A percentile compares a stretch with the other conserved stretches of the same genome.
These are phyloP conservation scores for Drosophila albomicans DNA, from an alignment of 1,140 invertebrate genomes.

Conservation along the genomic window DNA sequence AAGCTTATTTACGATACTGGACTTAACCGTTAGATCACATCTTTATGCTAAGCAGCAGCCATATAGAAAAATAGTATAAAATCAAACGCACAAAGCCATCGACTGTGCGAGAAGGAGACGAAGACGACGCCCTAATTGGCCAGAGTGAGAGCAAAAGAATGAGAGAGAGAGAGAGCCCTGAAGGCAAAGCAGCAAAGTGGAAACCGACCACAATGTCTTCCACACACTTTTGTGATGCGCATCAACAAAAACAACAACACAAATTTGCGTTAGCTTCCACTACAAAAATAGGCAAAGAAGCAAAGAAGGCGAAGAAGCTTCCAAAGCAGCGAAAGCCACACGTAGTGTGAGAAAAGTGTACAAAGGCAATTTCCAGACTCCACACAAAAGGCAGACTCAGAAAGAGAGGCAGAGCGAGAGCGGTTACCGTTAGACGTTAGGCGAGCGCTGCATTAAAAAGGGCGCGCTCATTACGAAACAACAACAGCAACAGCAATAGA, in stretches of 20 bases:
- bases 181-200: constrained; percentile 23
- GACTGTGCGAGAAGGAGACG: constrained; percentile 6
- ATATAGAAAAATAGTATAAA: constrained; percentile 40
- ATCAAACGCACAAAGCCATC: not conserved
- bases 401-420: constrained; percentile 14
- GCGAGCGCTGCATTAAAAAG: constrained; percentile 46
- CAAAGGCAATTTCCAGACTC: constrained; percentile 24
- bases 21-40: constrained; percentile 33
- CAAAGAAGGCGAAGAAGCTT: constrained; percentile 30
- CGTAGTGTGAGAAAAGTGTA: constrained; percentile 71
- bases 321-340: constrained; percentile 32
- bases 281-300: not conserved
- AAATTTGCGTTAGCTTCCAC: constrained; percentile 53
- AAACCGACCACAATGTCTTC: constrained; percentile 35
- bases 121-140: not conserved
- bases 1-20: constrained; percentile 37
- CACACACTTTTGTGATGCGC: not conserved
- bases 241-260: constrained; percentile 6
- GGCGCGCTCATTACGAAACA: constrained; percentile 46
- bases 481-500: constrained; percentile 10
- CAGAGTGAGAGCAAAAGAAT: constrained; percentile 3
- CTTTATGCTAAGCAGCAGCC: constrained; percentile 16
- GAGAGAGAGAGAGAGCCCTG: constrained; percentile 5
- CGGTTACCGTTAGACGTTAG: constrained; percentile 42
- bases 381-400: constrained; percentile 2